Evolutionary conservation across 2,797 vertebrate genomes (phyloP), one percentile per base, ranked within the genome.

Genomic region (Thunnus albacares): DNA sequence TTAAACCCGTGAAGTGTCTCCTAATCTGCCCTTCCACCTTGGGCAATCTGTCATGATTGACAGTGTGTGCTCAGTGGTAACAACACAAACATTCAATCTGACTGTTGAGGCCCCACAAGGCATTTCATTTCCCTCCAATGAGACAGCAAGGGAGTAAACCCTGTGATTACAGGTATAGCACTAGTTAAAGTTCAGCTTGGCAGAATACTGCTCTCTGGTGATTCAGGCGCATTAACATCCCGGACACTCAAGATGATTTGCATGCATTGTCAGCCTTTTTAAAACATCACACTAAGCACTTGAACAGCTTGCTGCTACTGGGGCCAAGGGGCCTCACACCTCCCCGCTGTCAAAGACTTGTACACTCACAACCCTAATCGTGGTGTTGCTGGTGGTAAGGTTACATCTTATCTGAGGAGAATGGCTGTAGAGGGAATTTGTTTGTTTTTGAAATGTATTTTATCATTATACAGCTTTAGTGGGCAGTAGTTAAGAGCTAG

Each of bases 51-150:
- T 88, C 87, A 81, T 93, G 92, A 94, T 90, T 94, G 94, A 92
- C 92, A 93, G 86, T 83, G 84, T 90, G 82, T 93, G 88, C 88
- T 92, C 87, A 89, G 90, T 41, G 85, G 87, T 78, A 91, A 87
- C 91, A 91, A 87, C 91, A 90, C 90, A 93, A 92, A 93, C 93
- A 92, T 91, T 92, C 84, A 91, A 84, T 91, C 90, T 91, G 84
- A 87, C 92, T 87, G 90, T 57, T 66, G 77, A 78, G 80, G 78
- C 71, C 83, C 89, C 89, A 55, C 75, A 66, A 86, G 90, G 77
- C 84, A 89, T 92, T 94, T 90, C 74, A 87, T 90, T 90, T 65
- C 83, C 85, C 85, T 80, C 81, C 87, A 89, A 66, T 79, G 86
- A 92, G 90, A 92, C 85, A 85, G 86, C 90, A 33, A 65, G 78